A percentile compares a stretch with the other conserved stretches of the same genome.
These are phyloP conservation scores for Yponomeuta malinellus DNA, from an alignment of 2,888 invertebrate genomes.

Conservation along the genomic window DNA sequence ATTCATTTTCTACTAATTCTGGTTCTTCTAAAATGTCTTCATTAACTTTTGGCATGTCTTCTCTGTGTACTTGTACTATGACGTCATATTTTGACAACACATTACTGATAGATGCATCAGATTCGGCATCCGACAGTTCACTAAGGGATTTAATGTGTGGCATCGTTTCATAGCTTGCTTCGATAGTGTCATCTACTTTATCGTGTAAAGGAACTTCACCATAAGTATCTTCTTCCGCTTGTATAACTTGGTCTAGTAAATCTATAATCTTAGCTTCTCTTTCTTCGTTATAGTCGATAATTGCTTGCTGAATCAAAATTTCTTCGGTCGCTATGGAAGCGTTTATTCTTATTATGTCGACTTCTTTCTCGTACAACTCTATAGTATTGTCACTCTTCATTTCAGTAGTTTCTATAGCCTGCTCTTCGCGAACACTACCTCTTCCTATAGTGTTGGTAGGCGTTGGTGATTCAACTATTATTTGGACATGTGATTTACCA, in stretches of 20 bases:
- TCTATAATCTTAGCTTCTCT: constrained; percentile 70
- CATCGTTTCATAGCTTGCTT: constrained; percentile 25
- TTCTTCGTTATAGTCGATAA: constrained; percentile 55
- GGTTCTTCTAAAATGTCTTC: constrained; percentile 42
- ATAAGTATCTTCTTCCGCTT: constrained; percentile 65
- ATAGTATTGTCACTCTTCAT: constrained; percentile 29
- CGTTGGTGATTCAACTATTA: constrained; percentile 58
- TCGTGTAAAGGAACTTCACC: constrained; percentile 31
- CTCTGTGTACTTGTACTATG: constrained; percentile 74
- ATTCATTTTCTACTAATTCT: constrained; percentile 19
- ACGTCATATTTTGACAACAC: constrained; percentile 73
- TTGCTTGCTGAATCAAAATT: constrained; percentile 45
- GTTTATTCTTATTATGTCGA: constrained; percentile 24
- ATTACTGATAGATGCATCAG: constrained; percentile 60
- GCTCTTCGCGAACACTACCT: constrained; percentile 23
- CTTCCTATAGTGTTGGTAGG: constrained; percentile 51
- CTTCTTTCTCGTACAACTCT: constrained; percentile 28
- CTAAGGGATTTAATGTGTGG: constrained; percentile 56
- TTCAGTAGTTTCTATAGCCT: not conserved
- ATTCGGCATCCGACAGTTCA: constrained; percentile 62
- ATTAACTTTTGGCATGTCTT: constrained; percentile 61
- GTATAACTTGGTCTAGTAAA: constrained; percentile 63
- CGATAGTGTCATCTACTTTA: not conserved
- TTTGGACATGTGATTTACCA: constrained; percentile 56
- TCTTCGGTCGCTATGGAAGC: constrained; percentile 34